A percentile compares a stretch with the other conserved stretches of the same genome.
Conservation (phyloP, 2,888 invertebrate genomes). For the Apocheima hispidaria region DNA sequence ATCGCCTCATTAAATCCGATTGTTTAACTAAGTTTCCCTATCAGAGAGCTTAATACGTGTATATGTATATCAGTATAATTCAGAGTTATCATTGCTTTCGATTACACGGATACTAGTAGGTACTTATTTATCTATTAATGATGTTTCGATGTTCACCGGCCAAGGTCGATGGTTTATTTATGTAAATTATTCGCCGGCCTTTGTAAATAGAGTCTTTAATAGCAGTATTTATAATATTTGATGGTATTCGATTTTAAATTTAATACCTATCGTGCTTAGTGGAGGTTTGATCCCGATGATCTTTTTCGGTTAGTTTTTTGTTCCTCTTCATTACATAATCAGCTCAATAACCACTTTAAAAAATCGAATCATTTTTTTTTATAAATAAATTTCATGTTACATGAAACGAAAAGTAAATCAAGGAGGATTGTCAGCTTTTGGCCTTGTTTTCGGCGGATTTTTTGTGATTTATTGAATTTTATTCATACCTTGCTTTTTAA, state of each 20-base stretch:
- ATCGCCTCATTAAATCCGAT: background rate
- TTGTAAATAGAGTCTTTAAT: constrained; percentile 42
- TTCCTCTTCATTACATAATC: no score
- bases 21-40: constrained; percentile 10
- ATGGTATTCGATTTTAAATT: no score
- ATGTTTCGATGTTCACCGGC: constrained; percentile 41
- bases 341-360: no score
- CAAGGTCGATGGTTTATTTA: constrained; percentile 53
- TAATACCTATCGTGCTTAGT: no score
- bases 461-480: no score
- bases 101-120: constrained; percentile 13
- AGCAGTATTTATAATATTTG: constrained; percentile 38
- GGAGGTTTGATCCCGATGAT: no score
- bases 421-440: no score
- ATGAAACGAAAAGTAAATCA: no score
- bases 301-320: no score
- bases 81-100: constrained; percentile 1
- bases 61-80: constrained; percentile 9
- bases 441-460: no score
- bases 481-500: no score
- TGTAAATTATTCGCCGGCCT: constrained; percentile 48
- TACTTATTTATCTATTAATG: constrained; percentile 38
- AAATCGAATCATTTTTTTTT: background rate
- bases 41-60: constrained; percentile 1
- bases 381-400: no score